These are phyloP conservation scores for Drosophila aff. DNA, from an alignment of 1,140 invertebrate species.

Conservation along the genomic window DNA sequence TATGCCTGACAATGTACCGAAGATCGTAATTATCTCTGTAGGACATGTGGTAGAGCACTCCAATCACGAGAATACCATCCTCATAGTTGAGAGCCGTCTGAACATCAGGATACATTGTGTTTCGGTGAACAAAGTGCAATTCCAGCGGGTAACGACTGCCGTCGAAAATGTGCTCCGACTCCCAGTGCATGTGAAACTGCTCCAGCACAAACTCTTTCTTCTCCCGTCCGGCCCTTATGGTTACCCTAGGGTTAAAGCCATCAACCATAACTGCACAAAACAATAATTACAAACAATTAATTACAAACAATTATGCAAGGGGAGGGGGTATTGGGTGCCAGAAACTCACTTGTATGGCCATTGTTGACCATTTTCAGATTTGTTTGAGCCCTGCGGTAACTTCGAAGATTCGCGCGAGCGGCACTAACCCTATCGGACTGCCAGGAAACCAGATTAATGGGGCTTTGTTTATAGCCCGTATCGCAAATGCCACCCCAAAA, in stretches of 20 bases:
- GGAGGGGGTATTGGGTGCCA: no score
- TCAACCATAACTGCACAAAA: conserved; percentile 83
- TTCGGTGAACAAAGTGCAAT: conserved; percentile 90
- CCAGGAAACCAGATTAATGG: conserved; percentile 83
- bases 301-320: background rate
- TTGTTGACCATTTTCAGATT: conserved; percentile 85
- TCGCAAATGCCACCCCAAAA: conserved; percentile 85
- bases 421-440: conserved; percentile 73
- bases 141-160: conserved; percentile 86
- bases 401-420: conserved; percentile 75
- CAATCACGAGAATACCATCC: conserved; percentile 90
- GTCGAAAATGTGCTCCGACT: conserved; percentile 90
- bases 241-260: conserved; percentile 77
- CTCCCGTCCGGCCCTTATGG: conserved; percentile 85
- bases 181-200: conserved; percentile 92
- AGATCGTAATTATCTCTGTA: conserved; percentile 57
- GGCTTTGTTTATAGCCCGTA: conserved; percentile 84
- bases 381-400: conserved; percentile 76
- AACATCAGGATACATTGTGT: conserved; percentile 86
- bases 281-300: background rate
- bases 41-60: conserved; percentile 88
- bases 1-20: conserved; percentile 59
- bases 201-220: conserved; percentile 86
- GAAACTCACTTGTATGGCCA: conserved; percentile 85
- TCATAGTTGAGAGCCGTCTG: conserved; percentile 86